phyloP scores from a whole-genome alignment of 2,888 invertebrate species.

The Julus scanicus region DNA sequence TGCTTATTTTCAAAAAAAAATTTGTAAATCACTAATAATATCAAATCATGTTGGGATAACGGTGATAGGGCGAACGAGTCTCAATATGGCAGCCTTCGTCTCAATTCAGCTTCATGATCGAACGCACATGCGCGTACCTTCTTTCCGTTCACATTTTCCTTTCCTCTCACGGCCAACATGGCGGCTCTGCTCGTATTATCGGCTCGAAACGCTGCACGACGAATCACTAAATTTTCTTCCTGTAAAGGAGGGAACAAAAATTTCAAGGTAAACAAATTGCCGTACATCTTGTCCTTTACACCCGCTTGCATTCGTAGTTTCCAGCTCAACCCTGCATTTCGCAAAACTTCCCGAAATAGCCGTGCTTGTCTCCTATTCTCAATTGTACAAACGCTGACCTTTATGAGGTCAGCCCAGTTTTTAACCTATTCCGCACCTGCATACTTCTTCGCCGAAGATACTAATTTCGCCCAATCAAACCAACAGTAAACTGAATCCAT shows the following conservation, averaged over 20 bases:
- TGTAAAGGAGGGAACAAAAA: conserved; percentile 43
- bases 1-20: too few species aligned
- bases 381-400: conserved; percentile 17
- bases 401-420: conserved; percentile 37
- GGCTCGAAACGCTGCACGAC: conserved; percentile 29
- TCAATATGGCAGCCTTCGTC: background rate
- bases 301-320: conserved; percentile 21
- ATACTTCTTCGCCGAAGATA: background rate
- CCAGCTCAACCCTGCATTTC: background rate
- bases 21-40: too few species aligned
- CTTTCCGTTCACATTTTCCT: background rate
- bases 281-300: conserved; percentile 16
- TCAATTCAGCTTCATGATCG: background rate
- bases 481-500: background rate
- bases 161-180: conserved; percentile 44
- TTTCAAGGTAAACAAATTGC: conserved; percentile 39
- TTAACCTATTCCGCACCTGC: background rate
- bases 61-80: background rate
- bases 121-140: background rate
- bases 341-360: conserved; percentile 28
- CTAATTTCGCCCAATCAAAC: background rate
- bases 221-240: conserved; percentile 40
- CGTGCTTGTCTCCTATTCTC: conserved; percentile 14
- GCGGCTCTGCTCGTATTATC: conserved; percentile 34
- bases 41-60: background rate